phyloP scores from a whole-genome alignment of 1,140 invertebrate species.

The Glossosoma conforme region DNA sequence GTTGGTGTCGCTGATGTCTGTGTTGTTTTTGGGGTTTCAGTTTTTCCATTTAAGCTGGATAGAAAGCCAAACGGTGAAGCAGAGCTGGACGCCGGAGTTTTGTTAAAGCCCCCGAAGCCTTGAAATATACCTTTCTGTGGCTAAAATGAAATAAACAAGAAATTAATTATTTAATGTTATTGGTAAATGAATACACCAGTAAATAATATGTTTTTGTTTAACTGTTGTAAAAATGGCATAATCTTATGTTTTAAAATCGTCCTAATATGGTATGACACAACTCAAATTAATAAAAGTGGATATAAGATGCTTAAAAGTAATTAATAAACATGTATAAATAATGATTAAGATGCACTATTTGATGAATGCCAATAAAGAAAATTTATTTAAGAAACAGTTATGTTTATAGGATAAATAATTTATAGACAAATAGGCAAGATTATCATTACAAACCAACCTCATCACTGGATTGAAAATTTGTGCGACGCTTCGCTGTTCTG shows the following conservation, averaged over 20 bases:
- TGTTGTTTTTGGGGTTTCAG: too few species aligned
- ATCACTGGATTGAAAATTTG: conserved; percentile 28
- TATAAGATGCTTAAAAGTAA: too few species aligned
- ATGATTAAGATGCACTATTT: too few species aligned
- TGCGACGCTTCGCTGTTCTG: conserved; percentile 69
- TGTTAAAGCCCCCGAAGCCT: conserved; percentile 59
- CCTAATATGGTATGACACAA: too few species aligned
- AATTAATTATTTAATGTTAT: conserved; percentile 6
- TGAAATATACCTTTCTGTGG: conserved; percentile 58
- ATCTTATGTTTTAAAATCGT: too few species aligned
- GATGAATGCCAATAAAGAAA: too few species aligned
- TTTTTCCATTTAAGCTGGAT: conserved; percentile 45
- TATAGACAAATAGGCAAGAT: background rate
- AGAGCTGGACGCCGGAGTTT: conserved; percentile 35
- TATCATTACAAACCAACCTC: conserved; percentile 29
- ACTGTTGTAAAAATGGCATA: too few species aligned
- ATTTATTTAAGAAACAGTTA: background rate
- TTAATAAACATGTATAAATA: too few species aligned
- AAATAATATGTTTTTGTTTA: too few species aligned
- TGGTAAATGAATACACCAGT: conserved; percentile 6
- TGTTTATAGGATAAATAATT: background rate
- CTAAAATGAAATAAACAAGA: conserved; percentile 39
- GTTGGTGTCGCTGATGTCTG: too few species aligned
- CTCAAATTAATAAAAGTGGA: too few species aligned
- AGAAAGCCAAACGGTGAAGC: conserved; percentile 57